Base-by-base conservation (phyloP, 2,888 invertebrate genomes). In the Lymantria dispar region DNA sequence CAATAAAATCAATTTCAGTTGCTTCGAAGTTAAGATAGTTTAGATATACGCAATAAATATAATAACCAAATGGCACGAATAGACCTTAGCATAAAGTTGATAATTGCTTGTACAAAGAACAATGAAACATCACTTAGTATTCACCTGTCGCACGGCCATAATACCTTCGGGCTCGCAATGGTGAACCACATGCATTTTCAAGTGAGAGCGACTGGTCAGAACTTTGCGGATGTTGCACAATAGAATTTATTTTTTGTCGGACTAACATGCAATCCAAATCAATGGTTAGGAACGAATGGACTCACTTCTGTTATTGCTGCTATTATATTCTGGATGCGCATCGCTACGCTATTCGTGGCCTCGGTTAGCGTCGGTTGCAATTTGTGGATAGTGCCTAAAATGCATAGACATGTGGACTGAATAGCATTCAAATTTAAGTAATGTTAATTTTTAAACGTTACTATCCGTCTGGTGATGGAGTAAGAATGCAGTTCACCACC, bases 291-390 rank as follows among this genome's bases (percentile, higher is more conserved):
- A 22, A 22, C 22, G 22, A 22, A 76, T 70, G 80, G 72, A 77
- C 80, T 86, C 83, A 87, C 87, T 88, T 89, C 87, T 89, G 84
- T 87, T 85, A 85, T 86, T 82, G 83, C 82, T 74, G 72, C 85
- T 72, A 85, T 85, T 85, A 86, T 83, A 76, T 78, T 76, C 78
- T 72, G 76, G 71, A 71, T 77, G 70, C 66, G 69, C 76, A 76
- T 66, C 70, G 78, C 70, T 68, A 60, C 44, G 58, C 71, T 69
- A 72, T 74, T 70, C 73, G 72, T 62, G 68, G 72, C 70, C 75
- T 81, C 12, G 38, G n/a, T 38, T 12, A 38, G 38, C 38, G 11
- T n/a, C 12, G 12, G n/a, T n/a, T 38, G 12, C 38, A 12, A 38
- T 38, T 12, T n/a, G 12, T n/a, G 11, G 11, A 38, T 38, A n/a